Conservation (phyloP, 2,113 vertebrate genomes). For the Chroicocephalus ridibundus region DNA sequence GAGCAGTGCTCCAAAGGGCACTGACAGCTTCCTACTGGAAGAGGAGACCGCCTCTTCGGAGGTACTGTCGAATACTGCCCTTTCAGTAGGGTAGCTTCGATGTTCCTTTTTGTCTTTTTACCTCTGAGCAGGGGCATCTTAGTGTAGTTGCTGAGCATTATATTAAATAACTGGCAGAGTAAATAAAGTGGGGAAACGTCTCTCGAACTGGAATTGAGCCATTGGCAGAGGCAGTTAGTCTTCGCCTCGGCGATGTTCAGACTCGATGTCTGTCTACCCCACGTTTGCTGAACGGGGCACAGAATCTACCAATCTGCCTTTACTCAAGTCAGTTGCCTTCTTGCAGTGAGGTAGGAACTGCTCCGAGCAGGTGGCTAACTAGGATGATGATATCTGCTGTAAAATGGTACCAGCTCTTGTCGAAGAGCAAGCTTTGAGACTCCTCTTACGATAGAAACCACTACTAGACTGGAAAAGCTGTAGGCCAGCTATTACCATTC, state of each 20-base stretch:
- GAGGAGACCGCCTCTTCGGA: background rate
- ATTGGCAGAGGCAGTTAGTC: background rate
- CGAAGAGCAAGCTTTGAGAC: background rate
- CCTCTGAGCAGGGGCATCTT: slow-evolving; percentile 11
- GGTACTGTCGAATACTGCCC: background rate
- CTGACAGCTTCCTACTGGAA: slow-evolving; percentile 24
- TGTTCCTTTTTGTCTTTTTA: slow-evolving; percentile 40
- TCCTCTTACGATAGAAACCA: background rate
- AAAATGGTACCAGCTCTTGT: background rate
- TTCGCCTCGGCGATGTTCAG: background rate
- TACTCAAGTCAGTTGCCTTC: slow-evolving; percentile 44
- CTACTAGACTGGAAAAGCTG: background rate
- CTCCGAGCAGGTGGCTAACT: slow-evolving; percentile 13
- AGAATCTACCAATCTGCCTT: slow-evolving; percentile 41
- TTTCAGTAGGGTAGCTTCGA: background rate
- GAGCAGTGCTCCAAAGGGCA: slow-evolving; percentile 40
- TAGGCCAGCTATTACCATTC: background rate
- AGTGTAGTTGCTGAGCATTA: slow-evolving; percentile 9
- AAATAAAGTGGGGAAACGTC: background rate
- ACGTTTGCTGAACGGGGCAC: background rate
- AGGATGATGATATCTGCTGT: background rate
- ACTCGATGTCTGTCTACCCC: background rate
- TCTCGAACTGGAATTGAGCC: background rate
- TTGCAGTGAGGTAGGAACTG: slow-evolving; percentile 31
- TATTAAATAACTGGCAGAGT: background rate